These are phyloP conservation scores for Ormyrus thymus DNA, from an alignment of 2,888 invertebrate species.

Conservation along the genomic window DNA sequence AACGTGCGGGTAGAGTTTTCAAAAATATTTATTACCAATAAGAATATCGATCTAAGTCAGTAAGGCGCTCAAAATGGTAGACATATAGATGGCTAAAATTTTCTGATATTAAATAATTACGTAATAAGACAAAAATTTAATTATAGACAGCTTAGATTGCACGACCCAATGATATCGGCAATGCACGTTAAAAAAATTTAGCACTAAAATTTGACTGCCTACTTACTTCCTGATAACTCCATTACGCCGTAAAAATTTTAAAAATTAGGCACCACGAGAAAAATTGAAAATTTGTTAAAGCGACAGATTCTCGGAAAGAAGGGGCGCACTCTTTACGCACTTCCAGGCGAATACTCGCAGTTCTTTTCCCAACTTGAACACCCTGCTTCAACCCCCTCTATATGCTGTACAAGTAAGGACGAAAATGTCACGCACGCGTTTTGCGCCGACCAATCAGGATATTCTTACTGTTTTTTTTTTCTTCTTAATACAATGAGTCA, in stretches of 20 bases:
- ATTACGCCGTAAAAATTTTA: neutral
- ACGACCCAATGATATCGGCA: no score
- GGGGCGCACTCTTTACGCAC: conserved; percentile 3
- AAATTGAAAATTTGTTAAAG: no score
- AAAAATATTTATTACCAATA: no score
- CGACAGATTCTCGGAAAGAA: neutral
- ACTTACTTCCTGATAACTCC: conserved; percentile 34
- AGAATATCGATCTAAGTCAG: no score
- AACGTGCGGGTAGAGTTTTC: no score
- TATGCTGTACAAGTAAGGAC: neutral
- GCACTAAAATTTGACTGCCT: neutral
- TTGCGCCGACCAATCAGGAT: conserved; percentile 34
- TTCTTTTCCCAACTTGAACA: conserved; percentile 2
- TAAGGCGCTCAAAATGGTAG: no score
- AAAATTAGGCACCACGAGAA: neutral
- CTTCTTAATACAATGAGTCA: neutral
- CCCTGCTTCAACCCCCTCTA: conserved; percentile 31
- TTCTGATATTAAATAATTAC: no score
- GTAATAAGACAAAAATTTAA: no score
- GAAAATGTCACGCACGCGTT: conserved; percentile 39
- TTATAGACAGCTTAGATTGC: no score
- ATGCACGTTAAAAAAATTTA: no score
- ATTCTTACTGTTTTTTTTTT: conserved; percentile 2
- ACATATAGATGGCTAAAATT: no score
- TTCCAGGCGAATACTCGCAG: conserved; percentile 13